Base-by-base conservation (phyloP, 2,797 vertebrate genomes). In the Acanthornis magna region DNA sequence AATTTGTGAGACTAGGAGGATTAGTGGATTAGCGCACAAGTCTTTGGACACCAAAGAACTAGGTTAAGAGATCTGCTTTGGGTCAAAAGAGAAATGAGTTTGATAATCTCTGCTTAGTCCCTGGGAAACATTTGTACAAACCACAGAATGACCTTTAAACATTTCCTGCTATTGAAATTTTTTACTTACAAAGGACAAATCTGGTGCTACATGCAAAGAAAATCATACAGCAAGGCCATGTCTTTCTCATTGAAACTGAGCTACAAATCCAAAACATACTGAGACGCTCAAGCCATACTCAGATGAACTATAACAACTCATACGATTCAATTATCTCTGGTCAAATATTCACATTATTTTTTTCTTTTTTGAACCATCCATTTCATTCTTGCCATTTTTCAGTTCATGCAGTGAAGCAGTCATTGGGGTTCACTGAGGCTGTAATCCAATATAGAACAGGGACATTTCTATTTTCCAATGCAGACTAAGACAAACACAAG, bases 31-130 rank as follows among this genome's bases (percentile, higher is more conserved):
- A 89, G 72, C 47, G 15, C n/a, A 71, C 10, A 38, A 71, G 53
- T 81, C 61, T 74, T 91, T 48, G 74, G 67, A 81, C 34, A 85
- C 43, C 16, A 6, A 80, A 85, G 63, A 91, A 85, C 62, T 47
- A 36, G 29, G 48, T 66, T 89, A 88, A 86, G 76, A 81, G 54
- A 93, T 91, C 61, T 94, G 10, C 47, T 89, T 77, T 51, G 55
- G 36, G 42, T 96, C 30, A 95, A 83, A 97, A 93, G 76, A 93
- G 38, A 94, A 92, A 94, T 79, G 81, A 88, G 51, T 76, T 91
- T 77, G 79, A 67, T 96, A 93, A 95, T 95, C 29, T 95, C 53
- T 65, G 8, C 40, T 93, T 83, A 91, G 76, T 79, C 47, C 48
- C 47, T 34, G 16, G 32, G 60, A 89, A 85, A 89, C 30, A 81